phyloP scores from a whole-genome alignment of 2,797 vertebrate genomes.

The Hydrocynus forskahlii region DNA sequence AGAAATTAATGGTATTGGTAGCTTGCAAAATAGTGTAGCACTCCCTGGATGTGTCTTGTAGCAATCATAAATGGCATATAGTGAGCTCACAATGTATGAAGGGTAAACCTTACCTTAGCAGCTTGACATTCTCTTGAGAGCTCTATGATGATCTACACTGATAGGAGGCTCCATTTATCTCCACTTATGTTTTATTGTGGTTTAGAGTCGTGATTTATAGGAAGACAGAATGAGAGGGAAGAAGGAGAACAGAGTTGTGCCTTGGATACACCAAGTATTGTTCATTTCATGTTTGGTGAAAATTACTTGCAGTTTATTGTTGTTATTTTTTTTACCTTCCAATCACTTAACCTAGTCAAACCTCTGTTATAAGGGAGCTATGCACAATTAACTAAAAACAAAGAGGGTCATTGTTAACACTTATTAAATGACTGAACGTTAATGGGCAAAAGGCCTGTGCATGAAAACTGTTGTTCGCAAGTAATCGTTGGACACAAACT shows the following conservation, averaged over 20 bases:
- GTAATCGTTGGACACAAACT: conserved; percentile 11
- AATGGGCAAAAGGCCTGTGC: conserved; percentile 10
- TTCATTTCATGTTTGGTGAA: conserved; percentile 12
- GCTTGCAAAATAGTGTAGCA: not conserved
- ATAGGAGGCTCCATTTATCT: not conserved
- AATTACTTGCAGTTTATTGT: conserved; percentile 23
- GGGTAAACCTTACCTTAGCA: conserved; percentile 11
- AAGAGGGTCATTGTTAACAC: not conserved
- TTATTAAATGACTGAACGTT: not conserved
- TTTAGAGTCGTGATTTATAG: not conserved
- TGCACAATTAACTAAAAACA: not conserved
- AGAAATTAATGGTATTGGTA: not conserved
- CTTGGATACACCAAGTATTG: conserved; percentile 25
- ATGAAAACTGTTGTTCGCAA: conserved; percentile 49
- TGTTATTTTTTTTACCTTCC: not conserved
- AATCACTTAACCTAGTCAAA: not conserved
- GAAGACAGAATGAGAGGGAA: not conserved
- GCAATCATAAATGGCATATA: not conserved
- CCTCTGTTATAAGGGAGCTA: too few species aligned
- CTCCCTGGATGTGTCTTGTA: not conserved
- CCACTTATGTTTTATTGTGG: not conserved
- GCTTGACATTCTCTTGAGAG: conserved; percentile 20
- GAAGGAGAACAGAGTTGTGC: not conserved
- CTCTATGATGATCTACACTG: not conserved
- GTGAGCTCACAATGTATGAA: conserved; percentile 10